Conservation (phyloP, 2,888 invertebrate genomes). For the Stenolophus ochropezus region DNA sequence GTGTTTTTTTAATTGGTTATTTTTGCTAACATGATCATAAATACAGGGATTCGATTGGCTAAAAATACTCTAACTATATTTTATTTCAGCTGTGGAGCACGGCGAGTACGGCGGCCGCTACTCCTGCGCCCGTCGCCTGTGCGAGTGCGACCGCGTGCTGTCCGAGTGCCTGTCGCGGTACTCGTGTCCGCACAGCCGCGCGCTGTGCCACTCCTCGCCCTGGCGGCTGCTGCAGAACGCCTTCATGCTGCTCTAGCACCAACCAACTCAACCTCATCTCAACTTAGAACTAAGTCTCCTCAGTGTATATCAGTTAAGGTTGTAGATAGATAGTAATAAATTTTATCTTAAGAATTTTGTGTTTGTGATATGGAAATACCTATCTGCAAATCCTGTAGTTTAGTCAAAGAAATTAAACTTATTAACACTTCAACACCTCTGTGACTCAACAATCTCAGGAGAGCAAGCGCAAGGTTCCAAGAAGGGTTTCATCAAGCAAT, state of each 20-base stretch:
- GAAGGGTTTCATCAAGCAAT: no score
- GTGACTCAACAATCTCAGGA: no score
- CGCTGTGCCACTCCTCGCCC: conserved; percentile 84
- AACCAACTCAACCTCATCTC: background rate
- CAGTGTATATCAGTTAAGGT: background rate
- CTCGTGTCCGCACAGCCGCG: conserved; percentile 83
- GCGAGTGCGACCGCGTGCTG: conserved; percentile 88
- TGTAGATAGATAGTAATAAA: conserved; percentile 20
- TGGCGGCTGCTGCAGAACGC: conserved; percentile 85
- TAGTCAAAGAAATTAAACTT: no score
- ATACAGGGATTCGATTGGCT: no score
- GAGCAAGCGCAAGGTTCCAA: no score
- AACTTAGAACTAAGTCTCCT: background rate
- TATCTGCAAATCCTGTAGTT: no score
- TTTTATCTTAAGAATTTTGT: background rate
- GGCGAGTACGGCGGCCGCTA: conserved; percentile 77
- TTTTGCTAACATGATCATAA: no score
- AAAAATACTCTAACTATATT: background rate
- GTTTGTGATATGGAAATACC: background rate
- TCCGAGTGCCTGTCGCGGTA: conserved; percentile 86
- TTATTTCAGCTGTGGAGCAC: conserved; percentile 74
- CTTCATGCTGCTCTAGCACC: conserved; percentile 76
- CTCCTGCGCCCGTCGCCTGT: conserved; percentile 85
- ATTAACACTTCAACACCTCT: no score
- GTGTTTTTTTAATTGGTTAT: no score